Conservation (phyloP, 2,888 invertebrate species). For the Linyphia triangularis region DNA sequence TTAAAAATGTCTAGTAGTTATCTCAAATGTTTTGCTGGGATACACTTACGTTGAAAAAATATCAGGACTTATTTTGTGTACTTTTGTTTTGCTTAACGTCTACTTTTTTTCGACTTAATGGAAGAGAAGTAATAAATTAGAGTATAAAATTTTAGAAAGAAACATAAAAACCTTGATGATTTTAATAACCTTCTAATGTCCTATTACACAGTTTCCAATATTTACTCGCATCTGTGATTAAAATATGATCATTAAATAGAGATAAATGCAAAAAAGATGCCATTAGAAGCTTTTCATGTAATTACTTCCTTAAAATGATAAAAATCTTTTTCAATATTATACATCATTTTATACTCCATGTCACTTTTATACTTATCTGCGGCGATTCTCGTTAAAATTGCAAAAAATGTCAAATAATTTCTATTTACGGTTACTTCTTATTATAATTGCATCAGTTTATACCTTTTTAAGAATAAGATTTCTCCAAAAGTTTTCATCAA, state of each 20-base stretch:
- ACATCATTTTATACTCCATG: not conserved
- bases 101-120: not conserved
- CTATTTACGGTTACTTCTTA: too few relatives aligned
- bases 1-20: too few relatives aligned
- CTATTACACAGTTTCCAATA: not conserved
- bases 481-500: too few relatives aligned
- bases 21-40: too few relatives aligned
- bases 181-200: not conserved
- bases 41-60: too few relatives aligned
- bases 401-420: not conserved
- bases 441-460: too few relatives aligned
- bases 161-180: not conserved
- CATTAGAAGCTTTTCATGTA: slow-evolving; percentile 10
- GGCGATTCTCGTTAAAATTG: not conserved
- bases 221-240: not conserved
- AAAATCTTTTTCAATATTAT: not conserved
- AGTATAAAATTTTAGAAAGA: not conserved
- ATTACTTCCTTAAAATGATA: slow-evolving; percentile 7
- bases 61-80: not conserved
- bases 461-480: too few relatives aligned
- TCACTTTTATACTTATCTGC: not conserved
- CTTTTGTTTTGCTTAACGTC: not conserved
- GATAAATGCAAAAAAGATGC: not conserved
- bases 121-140: too few relatives aligned
- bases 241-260: not conserved